Evolutionary conservation across 30 jellyfish, hydroid and myxozoan genomes (phyloP).

Genomic region (Turritopsis rubra): DNA sequence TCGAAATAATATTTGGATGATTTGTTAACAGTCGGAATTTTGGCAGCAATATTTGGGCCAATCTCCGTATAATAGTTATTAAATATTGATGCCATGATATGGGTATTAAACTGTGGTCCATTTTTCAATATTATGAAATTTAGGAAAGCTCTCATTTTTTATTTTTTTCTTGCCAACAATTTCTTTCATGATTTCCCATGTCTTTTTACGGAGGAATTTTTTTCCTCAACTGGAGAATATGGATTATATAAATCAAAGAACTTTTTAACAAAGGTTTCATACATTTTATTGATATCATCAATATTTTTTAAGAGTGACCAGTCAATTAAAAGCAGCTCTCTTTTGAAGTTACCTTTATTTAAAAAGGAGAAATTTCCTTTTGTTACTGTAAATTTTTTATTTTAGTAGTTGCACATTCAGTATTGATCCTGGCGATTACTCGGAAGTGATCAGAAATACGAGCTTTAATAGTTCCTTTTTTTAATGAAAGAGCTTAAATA

Average conservation of each 20-base stretch:
- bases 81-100: too few species aligned
- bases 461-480: not conserved
- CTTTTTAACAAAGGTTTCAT: not conserved
- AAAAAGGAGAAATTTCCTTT: not conserved
- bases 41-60: too few species aligned
- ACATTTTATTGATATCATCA: not conserved
- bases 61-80: too few species aligned
- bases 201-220: too few species aligned
- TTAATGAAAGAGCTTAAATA: not conserved
- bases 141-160: too few species aligned
- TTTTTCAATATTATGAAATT: too few species aligned
- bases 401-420: not conserved
- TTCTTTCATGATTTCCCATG: too few species aligned
- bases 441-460: not conserved
- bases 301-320: not conserved
- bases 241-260: not conserved
- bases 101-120: too few species aligned
- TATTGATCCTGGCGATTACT: not conserved
- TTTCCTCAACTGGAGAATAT: not conserved
- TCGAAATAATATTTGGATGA: too few species aligned
- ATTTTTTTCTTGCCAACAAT: too few species aligned
- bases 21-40: too few species aligned
- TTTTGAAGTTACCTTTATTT: not conserved
- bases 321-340: not conserved
- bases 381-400: not conserved